Evolutionary conservation across 2,888 invertebrate genomes (phyloP), one percentile per base, ranked within the genome.

Genomic region (Pediacus dermestoides): DNA sequence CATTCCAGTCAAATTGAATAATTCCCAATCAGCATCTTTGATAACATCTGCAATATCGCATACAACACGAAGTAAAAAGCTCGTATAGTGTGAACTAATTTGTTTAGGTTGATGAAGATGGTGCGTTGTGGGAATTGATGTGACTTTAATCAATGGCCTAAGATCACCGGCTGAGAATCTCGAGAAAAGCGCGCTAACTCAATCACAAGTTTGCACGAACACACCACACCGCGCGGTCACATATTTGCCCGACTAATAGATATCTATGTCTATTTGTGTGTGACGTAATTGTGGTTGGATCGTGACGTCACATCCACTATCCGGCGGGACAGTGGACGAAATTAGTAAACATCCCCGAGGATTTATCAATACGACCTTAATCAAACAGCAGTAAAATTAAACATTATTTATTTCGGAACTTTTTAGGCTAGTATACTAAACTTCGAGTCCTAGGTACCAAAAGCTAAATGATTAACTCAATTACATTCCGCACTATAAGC

Each of bases 191-290:
- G 28, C 28, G 50, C 55, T 63, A 66, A 65, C 61, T 64, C 64
- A 65, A 66, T 66, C 64, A 63, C 59, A 64, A 64, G 57, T 64
- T 64, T 60, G 58, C 62, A 63, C 61, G 63, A 58, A 55, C 55
- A n/a, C n/a, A n/a, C n/a, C n/a, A n/a, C n/a, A n/a, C 51, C 55
- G 49, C 51, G 58, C 58, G 56, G 56, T 60, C 59, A 57, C 58
- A 58, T 57, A 58, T 57, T 56, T 53, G 47, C 52, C 47, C 49
- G 50, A 36, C 57, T 57, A 67, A 67, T 66, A 66, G 66, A 67
- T 66, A 67, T 66, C 61, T 66, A 66, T 63, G 64, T 58, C 55
- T 60, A 60, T 64, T 63, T 63, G 64, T 64, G 53, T 53, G 55
- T 57, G 58, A 55, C 53, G 55, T 57, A 55, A 57, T 57, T 56